Base-by-base conservation (phyloP, 2,888 invertebrate genomes). In the Caenorhabditis imperialis region DNA sequence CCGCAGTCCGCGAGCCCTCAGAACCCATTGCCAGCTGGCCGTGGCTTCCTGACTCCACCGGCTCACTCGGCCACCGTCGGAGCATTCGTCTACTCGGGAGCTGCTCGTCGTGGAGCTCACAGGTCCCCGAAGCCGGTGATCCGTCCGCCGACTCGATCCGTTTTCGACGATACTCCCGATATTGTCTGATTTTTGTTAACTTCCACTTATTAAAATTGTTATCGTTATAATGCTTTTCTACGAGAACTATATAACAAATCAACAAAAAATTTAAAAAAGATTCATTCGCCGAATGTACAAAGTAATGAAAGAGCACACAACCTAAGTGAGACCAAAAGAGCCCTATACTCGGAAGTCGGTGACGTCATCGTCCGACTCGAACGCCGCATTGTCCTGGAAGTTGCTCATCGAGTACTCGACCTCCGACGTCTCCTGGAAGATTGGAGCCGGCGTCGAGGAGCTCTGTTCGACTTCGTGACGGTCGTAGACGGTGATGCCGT, bases 401-500 rank as follows among this genome's bases (percentile, higher is more conserved):
- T 58, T 47, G 27, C 51, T 16, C 44, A 60, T 54, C 38, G 69
- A 70, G n/a, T 70, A 61, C 42, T 60, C 61, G 1, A 70, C 54
- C 44, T 70, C 61, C 14, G 54, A 33, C 14, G 45, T 60, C 20
- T 70, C 60, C 30, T 61, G 60, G 60, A 61, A 60, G 8, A 70
- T 8, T 10, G 53, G 47, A 25, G 67, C 45, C 0, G 55, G 48
- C 0, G 57, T 50, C n/a, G 51, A 7, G 12, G 67, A 63, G 50
- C 37, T 30, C 6, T 6, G 7, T n/a, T n/a, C 23, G 23, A 44
- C 30, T 8, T 61, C 61, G 37, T 69, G 60, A 10, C 77, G 63
- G 18, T 77, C 81, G 40, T 81, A 81, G 20, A 79, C 63, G 20
- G 75, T 62, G 6, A 81, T 72, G 38, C 81, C 81, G 40, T 77